Evolutionary conservation across 2,888 invertebrate genomes (phyloP), one percentile per base, ranked within the genome.

Genomic region (Platerodrilus igneus): DNA sequence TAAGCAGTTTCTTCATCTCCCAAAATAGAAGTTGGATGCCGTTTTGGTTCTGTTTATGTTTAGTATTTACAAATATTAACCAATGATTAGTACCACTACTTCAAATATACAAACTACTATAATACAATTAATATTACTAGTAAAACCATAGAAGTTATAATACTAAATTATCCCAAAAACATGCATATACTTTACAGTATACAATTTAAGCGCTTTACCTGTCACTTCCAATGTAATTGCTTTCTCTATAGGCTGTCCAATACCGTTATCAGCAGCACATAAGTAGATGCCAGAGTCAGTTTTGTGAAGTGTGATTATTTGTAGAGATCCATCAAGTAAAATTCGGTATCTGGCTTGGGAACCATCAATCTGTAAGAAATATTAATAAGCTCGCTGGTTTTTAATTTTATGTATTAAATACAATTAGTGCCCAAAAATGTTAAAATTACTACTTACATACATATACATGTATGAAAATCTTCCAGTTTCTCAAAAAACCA

Each of bases 201-300:
- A 2, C 30, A 23, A 13, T 16, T 29, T 22, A 21, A 21, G 9
- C n/a, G n/a, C 23, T 30, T 29, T 70, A 91, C 91, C 88, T 64
- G 76, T 76, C 31, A 91, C 82, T 45, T 79, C 73, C 6, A 92
- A 72, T 39, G 72, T 73, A 38, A 88, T 75, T 66, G 86, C 79
- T 51, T 75, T 76, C 55, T 79, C 77, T 18, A 78, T 74, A 8
- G 86, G 79, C 30, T 73, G 67, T 10, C 86, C 86, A 15, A 85
- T 68, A 2, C 78, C 78, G 66, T 94, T 94, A 60, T 83, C 81
- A 1, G 90, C 94, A 5, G 81, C 75, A 60, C 94, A 94, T 37
- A 86, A 76, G 66, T 94, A 95, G 7, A 81, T 78, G 20, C 93
- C 94, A 14, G 83, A 78, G 66, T 95, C 94, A 36, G 81, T 79